Evolutionary conservation across 2,888 invertebrate species (phyloP).

Genomic region (Taenaris catops): DNA sequence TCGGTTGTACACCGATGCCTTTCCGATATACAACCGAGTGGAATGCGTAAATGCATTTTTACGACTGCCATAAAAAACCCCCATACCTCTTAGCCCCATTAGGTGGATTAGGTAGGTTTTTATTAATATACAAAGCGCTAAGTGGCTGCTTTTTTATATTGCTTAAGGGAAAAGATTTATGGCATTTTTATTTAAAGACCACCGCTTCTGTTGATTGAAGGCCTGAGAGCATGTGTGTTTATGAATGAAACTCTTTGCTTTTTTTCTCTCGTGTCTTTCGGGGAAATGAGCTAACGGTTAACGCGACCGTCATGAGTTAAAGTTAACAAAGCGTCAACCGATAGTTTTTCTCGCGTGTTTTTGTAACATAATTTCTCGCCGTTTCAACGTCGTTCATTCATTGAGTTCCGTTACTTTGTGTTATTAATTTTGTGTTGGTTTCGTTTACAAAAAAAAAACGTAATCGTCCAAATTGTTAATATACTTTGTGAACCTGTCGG

Average conservation of each 20-base stretch:
- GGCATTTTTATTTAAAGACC: constrained; percentile 41
- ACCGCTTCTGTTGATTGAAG: constrained; percentile 43
- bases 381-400: constrained; percentile 7
- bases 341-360: constrained; percentile 10
- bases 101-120: constrained; percentile 21
- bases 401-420: background rate
- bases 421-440: constrained; percentile 9
- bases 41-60: too few species aligned
- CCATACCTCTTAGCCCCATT: constrained; percentile 6
- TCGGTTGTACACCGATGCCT: too few species aligned
- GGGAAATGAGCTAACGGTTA: constrained; percentile 21
- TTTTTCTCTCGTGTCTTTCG: constrained; percentile 16
- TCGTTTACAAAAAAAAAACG: too few species aligned
- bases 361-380: constrained; percentile 11
- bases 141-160: constrained; percentile 22
- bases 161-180: constrained; percentile 33
- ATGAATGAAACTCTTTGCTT: constrained; percentile 29
- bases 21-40: too few species aligned
- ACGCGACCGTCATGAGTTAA: constrained; percentile 13
- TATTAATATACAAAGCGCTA: constrained; percentile 24
- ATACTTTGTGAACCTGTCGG: too few species aligned
- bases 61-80: too few species aligned
- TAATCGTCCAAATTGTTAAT: constrained; percentile 5
- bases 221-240: constrained; percentile 36
- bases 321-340: constrained; percentile 12